Percentiles rank a stretch among this genome's conserved stretches.
Conservation (phyloP, 2,888 invertebrate species). For the Stegana nigrithorax region DNA sequence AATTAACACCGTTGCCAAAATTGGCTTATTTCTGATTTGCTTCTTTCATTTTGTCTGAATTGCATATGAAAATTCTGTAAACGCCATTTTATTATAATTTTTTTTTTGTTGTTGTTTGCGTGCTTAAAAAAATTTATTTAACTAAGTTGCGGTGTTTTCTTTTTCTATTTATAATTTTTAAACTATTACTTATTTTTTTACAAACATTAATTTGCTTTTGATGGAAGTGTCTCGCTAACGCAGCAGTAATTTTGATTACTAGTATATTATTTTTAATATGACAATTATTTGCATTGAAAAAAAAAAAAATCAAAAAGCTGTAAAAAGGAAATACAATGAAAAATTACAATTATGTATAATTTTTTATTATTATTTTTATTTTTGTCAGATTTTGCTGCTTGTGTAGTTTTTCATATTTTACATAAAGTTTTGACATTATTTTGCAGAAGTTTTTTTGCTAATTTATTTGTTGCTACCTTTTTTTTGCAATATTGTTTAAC, state of each 20-base stretch:
- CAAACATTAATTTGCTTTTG: background rate
- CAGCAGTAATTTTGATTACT: no score
- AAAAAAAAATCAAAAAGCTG: background rate
- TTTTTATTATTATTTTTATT: conserved; percentile 8
- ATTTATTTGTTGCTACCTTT: conserved; percentile 17
- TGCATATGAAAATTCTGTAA: no score
- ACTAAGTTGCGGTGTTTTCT: no score
- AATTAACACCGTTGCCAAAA: background rate
- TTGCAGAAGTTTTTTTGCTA: conserved; percentile 32
- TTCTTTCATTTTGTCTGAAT: no score
- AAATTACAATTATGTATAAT: background rate
- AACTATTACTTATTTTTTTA: background rate
- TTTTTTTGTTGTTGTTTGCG: background rate
- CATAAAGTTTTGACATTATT: conserved; percentile 37
- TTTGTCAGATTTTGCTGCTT: conserved; percentile 16
- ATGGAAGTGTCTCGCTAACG: no score
- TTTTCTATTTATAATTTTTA: no score
- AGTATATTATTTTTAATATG: no score
- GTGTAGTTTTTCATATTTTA: conserved; percentile 24
- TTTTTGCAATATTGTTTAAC: conserved; percentile 31
- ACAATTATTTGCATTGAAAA: background rate
- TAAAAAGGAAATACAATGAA: background rate
- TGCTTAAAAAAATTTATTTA: no score
- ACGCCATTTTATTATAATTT: background rate
- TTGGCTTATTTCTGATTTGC: background rate